A percentile compares a stretch with the other conserved stretches of the same genome.
Conservation (phyloP, 2,888 invertebrate species). For the Apomyelois bistriatella region DNA sequence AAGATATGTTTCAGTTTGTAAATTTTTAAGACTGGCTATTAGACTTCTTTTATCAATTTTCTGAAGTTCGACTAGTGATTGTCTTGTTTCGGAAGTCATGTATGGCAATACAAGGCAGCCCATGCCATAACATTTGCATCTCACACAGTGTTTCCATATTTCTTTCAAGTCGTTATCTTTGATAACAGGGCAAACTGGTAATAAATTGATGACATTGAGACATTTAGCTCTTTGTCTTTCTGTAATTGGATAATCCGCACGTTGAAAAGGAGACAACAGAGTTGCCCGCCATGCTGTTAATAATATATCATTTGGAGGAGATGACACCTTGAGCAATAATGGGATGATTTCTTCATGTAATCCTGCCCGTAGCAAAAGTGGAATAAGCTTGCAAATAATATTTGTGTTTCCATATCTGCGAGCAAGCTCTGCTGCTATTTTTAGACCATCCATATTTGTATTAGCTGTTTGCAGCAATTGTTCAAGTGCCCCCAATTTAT, state of each 20-base stretch:
- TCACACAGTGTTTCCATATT: constrained; percentile 71
- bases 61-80: constrained; percentile 55
- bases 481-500: constrained; percentile 60
- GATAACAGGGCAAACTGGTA: constrained; percentile 66
- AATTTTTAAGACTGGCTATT: constrained; percentile 67
- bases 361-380: constrained; percentile 47
- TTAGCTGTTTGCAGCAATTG: constrained; percentile 57
- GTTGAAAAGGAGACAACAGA: constrained; percentile 66
- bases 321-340: constrained; percentile 52
- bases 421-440: constrained; percentile 55
- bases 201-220: constrained; percentile 62
- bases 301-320: constrained; percentile 53
- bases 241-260: constrained; percentile 71
- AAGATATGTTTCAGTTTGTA: constrained; percentile 66
- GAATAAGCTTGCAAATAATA: constrained; percentile 49
- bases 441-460: constrained; percentile 54
- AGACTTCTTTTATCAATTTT: constrained; percentile 69
- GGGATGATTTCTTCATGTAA: constrained; percentile 65
- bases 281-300: constrained; percentile 66
- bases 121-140: constrained; percentile 64
- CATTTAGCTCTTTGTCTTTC: constrained; percentile 67
- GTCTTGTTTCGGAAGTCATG: constrained; percentile 57
- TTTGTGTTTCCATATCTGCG: constrained; percentile 51
- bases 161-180: constrained; percentile 68
- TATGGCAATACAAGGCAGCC: constrained; percentile 71